Evolutionary conservation across 2,113 vertebrate genomes (phyloP).

Genomic region (Panthera leo): DNA sequence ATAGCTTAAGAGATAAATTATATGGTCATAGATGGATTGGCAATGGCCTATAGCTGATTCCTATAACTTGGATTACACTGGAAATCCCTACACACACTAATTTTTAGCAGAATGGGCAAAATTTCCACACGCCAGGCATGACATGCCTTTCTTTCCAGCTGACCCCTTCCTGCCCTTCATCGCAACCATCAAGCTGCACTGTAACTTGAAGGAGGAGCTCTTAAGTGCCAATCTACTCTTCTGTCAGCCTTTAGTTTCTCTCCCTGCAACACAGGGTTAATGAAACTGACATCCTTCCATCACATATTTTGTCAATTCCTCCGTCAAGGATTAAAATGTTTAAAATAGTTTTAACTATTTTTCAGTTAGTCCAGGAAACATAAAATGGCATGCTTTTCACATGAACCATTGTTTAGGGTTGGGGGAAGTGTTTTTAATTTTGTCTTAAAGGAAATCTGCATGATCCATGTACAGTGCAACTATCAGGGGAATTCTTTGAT

Average conservation of each 20-base stretch:
- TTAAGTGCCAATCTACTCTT: neutral
- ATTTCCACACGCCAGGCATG: neutral
- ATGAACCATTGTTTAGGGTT: slow-evolving; percentile 66
- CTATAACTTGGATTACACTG: neutral
- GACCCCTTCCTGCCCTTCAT: neutral
- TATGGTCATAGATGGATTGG: neutral
- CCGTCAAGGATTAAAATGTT: slow-evolving; percentile 50
- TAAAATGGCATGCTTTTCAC: slow-evolving; percentile 65
- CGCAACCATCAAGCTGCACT: neutral
- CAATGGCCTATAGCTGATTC: neutral
- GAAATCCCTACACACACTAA: neutral
- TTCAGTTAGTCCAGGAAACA: slow-evolving; percentile 71
- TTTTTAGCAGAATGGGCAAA: neutral
- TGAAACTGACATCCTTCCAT: slow-evolving; percentile 18
- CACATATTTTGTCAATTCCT: slow-evolving; percentile 40
- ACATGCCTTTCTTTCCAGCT: neutral
- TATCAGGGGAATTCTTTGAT: slow-evolving; percentile 59
- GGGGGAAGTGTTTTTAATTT: slow-evolving; percentile 69
- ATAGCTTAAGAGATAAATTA: neutral
- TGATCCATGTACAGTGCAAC: slow-evolving; percentile 52
- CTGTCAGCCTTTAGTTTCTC: neutral
- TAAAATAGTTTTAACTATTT: slow-evolving; percentile 67
- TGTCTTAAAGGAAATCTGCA: slow-evolving; percentile 79
- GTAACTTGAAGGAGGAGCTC: neutral
- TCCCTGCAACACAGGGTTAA: slow-evolving; percentile 23